phyloP scores from a whole-genome alignment of 30 jellyfish, hydroid and myxozoan species.

The Mastigias papua region DNA sequence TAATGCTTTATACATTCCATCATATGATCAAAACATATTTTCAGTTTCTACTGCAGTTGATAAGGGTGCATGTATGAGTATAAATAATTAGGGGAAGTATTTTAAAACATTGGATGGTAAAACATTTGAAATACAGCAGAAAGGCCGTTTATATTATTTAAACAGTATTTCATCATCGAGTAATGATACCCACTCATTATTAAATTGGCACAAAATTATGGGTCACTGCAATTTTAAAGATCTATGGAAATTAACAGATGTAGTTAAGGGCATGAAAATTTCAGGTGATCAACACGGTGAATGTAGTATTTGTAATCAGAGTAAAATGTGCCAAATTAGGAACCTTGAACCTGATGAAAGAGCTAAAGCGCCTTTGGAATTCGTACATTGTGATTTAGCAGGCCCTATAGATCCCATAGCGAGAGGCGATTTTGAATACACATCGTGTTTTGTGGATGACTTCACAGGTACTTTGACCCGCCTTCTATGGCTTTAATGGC shows the following conservation, averaged over 20 bases:
- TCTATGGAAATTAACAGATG: conserved; percentile 48
- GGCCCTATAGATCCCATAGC: conserved; percentile 69
- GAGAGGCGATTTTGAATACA: conserved; percentile 41
- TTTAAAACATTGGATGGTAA: conserved; percentile 16
- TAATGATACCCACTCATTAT: not conserved
- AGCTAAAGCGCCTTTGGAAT: conserved; percentile 59
- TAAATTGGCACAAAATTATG: conserved; percentile 47
- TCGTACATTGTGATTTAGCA: conserved; percentile 63
- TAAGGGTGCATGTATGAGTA: conserved; percentile 45
- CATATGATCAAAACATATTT: conserved; percentile 31
- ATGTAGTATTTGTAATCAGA: conserved; percentile 41
- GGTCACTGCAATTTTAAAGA: conserved; percentile 64
- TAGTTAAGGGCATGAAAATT: conserved; percentile 73
- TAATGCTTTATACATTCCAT: conserved; percentile 42
- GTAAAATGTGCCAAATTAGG: conserved; percentile 22
- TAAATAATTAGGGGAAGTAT: not conserved
- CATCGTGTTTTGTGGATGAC: not conserved
- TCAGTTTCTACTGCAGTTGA: conserved; percentile 68
- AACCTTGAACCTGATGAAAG: conserved; percentile 37
- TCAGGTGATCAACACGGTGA: conserved; percentile 10
- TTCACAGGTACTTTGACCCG: not conserved
- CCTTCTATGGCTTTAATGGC: not conserved
- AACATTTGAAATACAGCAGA: conserved; percentile 20
- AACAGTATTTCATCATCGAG: not conserved
- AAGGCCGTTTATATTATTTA: conserved; percentile 30